Evolutionary conservation across 2,888 invertebrate genomes (phyloP), one percentile per base, ranked within the genome.

Genomic region (Lepetodrilus schrolli): DNA sequence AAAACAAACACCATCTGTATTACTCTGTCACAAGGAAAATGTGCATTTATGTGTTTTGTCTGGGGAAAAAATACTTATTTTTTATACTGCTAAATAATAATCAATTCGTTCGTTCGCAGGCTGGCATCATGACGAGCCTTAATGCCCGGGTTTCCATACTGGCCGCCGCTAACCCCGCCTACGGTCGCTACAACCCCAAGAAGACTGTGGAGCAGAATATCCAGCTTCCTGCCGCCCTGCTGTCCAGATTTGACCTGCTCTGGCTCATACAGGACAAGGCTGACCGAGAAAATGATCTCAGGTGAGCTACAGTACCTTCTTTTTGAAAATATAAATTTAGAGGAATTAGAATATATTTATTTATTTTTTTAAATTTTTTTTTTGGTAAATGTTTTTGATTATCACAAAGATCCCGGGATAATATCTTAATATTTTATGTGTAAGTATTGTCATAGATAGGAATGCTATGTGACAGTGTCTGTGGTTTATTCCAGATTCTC

Each of bases 161-260:
- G 80, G 99, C 99, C 23, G 99, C 99, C 2, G 99, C 99, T 0
- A 99, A 99, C 93, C 99, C 99, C 0, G 98, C 98, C 0, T 99
- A 95, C 91, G 99, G 99, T 5, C 94, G 98, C 75, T 99, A 99
- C 92, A 99, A 99, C 92, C 96, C 97, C 0, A 96, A 96, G 89
- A 93, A 96, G 72, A 94, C 96, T 2, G 82, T 99, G 77, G 98
- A 99, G 89, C 98, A 99, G 91, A 99, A 99, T 91, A 96, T 99
- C 71, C 97, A 98, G 90, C 92, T 99, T 77, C 99, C 99, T 0
- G 99, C 99, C 7, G 99, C 99, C 0, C 92, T 99, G 38, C 92
- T 99, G 17, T 99, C 99, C 1, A 94, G 99, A 82, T 99, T 98
- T 90, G 98, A 99, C 91, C 92, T 99, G 50, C 93, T 99, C 1